phyloP scores from a whole-genome alignment of 2,113 vertebrate species.

The Rutilus rutilus region DNA sequence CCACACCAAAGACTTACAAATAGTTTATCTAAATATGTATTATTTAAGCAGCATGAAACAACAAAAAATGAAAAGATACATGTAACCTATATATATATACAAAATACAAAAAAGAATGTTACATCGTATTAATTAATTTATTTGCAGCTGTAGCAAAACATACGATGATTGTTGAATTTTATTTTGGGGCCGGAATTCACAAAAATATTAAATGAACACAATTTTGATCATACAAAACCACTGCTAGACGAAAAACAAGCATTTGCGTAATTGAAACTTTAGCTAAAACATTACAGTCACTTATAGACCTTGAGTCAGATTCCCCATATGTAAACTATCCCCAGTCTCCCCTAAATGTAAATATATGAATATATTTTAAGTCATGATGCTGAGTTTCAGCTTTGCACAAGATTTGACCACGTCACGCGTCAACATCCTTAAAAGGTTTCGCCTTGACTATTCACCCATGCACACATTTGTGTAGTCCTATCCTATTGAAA shows the following conservation, averaged over 20 bases:
- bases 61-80: not conserved
- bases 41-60: not conserved
- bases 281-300: too few relatives aligned
- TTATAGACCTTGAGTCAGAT: too few relatives aligned
- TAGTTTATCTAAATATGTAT: not conserved
- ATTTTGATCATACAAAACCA: not conserved
- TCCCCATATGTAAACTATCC: too few relatives aligned
- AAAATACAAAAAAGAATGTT: too few relatives aligned
- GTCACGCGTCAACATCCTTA: too few relatives aligned
- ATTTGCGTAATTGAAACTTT: not conserved
- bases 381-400: not conserved
- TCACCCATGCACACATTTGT: not conserved
- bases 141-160: not conserved
- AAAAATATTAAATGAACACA: not conserved
- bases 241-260: not conserved
- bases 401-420: not conserved
- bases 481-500: not conserved
- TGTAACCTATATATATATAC: not conserved
- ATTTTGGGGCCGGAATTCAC: not conserved
- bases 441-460: not conserved
- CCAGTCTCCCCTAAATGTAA: too few relatives aligned
- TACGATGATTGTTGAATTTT: not conserved
- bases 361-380: too few relatives aligned
- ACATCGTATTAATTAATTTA: too few relatives aligned
- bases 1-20: not conserved